A percentile compares a stretch with the other conserved stretches of the same genome.
phyloP scores from a whole-genome alignment of 1,140 invertebrate genomes.

The Bradysia coprophila region DNA sequence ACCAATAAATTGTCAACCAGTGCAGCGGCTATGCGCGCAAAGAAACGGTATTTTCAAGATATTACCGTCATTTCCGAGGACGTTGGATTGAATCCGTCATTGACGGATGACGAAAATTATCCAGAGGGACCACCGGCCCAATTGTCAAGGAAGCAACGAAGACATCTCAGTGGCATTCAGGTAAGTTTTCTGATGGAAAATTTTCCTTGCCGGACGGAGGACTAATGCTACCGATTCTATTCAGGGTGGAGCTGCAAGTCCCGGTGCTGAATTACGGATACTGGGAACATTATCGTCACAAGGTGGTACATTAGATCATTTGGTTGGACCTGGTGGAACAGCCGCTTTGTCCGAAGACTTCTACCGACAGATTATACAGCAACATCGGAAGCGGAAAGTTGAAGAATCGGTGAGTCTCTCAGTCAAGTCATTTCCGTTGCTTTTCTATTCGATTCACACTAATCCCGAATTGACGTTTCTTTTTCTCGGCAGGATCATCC shows the following conservation, averaged over 20 bases:
- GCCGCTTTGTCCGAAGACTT: conserved; percentile 19
- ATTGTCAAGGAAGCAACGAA: conserved; percentile 30
- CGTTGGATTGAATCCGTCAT: conserved; percentile 31
- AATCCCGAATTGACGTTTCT: neutral
- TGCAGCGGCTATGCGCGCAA: conserved; percentile 28
- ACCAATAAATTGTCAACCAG: conserved; percentile 19
- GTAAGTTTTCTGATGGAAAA: conserved; percentile 8
- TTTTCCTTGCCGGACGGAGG: conserved; percentile 9
- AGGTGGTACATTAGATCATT: conserved; percentile 19
- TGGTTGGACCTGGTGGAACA: neutral
- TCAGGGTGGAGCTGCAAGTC: conserved; percentile 17
- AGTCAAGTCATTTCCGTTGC: neutral
- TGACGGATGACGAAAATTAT: conserved; percentile 38
- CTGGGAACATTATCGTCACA: conserved; percentile 25
- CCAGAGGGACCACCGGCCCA: conserved; percentile 29
- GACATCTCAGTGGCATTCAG: conserved; percentile 12
- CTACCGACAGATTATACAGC: conserved; percentile 35
- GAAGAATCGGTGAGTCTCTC: conserved; percentile 28
- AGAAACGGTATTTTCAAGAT: conserved; percentile 19
- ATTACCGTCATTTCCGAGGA: conserved; percentile 17
- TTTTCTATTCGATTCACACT: neutral
- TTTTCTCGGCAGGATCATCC: conserved; percentile 21
- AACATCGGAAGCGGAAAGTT: conserved; percentile 40
- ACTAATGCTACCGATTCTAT: conserved; percentile 17
- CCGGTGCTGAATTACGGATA: conserved; percentile 28